A percentile compares a stretch with the other conserved stretches of the same genome.
These are phyloP conservation scores for Conus ventricosus DNA, from an alignment of 1,140 invertebrate genomes.

Conservation along the genomic window DNA sequence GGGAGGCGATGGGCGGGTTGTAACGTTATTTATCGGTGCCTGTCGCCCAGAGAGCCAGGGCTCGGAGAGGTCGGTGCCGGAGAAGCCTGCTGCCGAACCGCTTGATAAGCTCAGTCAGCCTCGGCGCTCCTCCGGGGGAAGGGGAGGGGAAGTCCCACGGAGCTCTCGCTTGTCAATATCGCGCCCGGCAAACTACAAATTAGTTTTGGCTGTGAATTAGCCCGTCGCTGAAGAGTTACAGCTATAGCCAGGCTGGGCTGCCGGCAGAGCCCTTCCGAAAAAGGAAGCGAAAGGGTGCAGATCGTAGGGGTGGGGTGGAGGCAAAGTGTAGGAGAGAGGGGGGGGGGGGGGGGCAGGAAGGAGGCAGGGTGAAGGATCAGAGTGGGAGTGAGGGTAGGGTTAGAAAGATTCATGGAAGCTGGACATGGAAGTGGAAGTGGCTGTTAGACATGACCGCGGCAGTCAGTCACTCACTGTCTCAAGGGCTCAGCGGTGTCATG, in stretches of 20 bases:
- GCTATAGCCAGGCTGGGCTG: neutral
- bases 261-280: too few relatives aligned
- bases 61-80: too few relatives aligned
- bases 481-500: too few relatives aligned
- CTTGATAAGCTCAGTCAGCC: constrained; percentile 19
- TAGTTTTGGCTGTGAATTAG: constrained; percentile 34
- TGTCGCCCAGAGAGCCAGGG: neutral
- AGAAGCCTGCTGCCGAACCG: neutral
- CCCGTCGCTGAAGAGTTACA: neutral
- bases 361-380: neutral
- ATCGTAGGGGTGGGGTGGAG: neutral
- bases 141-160: neutral
- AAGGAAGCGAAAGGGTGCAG: too few relatives aligned
- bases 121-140: neutral
- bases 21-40: constrained; percentile 44
- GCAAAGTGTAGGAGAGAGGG: neutral
- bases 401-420: neutral
- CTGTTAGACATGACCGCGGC: too few relatives aligned
- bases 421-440: too few relatives aligned
- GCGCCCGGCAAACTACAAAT: constrained; percentile 34
- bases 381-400: neutral
- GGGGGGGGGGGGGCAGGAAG: neutral
- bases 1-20: constrained; percentile 35
- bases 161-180: constrained; percentile 35
- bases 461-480: too few relatives aligned